Evolutionary conservation across 2,113 vertebrate genomes (phyloP).

Genomic region (Phalacrocorax aristotelis): DNA sequence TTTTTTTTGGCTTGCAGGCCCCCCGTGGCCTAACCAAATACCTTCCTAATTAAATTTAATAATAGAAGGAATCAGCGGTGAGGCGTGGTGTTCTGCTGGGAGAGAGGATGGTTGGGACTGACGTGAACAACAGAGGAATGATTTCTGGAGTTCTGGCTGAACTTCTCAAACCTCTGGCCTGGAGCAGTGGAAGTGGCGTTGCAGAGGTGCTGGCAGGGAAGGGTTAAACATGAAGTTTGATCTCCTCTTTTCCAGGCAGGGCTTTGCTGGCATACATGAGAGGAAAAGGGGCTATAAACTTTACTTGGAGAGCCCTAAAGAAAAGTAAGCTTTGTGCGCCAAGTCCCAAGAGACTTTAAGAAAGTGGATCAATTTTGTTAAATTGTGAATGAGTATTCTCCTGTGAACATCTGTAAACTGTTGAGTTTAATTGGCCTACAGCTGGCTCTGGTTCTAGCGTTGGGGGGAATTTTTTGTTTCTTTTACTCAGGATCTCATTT

Average conservation of each 20-base stretch:
- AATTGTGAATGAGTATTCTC: slow-evolving; percentile 29
- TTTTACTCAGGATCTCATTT: slow-evolving; percentile 13
- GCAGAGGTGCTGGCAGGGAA: not conserved
- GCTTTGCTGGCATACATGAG: not conserved
- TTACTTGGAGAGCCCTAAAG: not conserved
- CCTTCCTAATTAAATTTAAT: slow-evolving; percentile 61
- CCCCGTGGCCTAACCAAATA: not conserved
- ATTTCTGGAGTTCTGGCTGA: not conserved
- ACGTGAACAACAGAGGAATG: not conserved
- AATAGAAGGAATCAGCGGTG: slow-evolving; percentile 28
- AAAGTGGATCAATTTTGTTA: slow-evolving; percentile 18
- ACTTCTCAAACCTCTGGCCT: not conserved
- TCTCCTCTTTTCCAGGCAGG: not conserved
- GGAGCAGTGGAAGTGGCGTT: not conserved
- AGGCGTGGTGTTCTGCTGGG: not conserved
- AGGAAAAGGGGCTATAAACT: not conserved
- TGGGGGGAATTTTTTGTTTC: not conserved
- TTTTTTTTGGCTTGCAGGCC: not conserved
- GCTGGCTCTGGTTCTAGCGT: slow-evolving; percentile 17
- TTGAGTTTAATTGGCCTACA: slow-evolving; percentile 48
- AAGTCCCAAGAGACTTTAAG: slow-evolving; percentile 15
- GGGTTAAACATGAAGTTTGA: not conserved
- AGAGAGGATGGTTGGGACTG: not conserved
- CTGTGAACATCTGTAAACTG: slow-evolving; percentile 53
- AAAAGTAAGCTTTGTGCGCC: not conserved